Evolutionary conservation across 2,888 invertebrate species (phyloP), one percentile per base, ranked within the genome.

Genomic region (Caenorhabditis zanzibari): DNA sequence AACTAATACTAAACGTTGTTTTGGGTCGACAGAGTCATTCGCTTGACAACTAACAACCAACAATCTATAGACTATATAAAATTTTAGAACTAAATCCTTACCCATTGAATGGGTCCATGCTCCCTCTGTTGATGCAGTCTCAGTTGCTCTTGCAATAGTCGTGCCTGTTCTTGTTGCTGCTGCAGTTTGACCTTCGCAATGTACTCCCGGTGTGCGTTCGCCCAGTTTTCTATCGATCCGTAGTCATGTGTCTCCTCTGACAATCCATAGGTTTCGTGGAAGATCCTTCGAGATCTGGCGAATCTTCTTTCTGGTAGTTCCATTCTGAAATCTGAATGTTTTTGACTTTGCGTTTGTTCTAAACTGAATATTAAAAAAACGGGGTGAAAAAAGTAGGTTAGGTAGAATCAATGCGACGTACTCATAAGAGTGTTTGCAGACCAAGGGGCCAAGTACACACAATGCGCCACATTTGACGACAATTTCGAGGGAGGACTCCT

Each of bases 381-480:
- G 14, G 38, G 47, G 24, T 16, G 10, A 12, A 52, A 61, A n/a
- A 19, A 22, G 22, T 35, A 32, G 26, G n/a, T 19, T 22, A 54
- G 4, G 6, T 0, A 28, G 32, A 44, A 58, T 12, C 44, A 52
- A 52, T 28, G 68, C n/a, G 32, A 35, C 47, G 61, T 28, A 28
- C 12, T 1, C 35, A 41, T 9, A 19, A 19, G 2, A 9, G 24
- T 22, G 19, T 12, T 68, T 61, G 52, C 59, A 49, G 47, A 32
- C 41, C 1, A 10, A 52, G 1, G n/a, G 49, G 22, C 58, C 24
- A 47, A n/a, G 16, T 38, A 49, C 79, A 72, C 56, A 32, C 58
- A 71, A 72, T n/a, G n/a, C 71, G 64, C n/a, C 71, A 56, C 38
- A 79, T 14, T 16, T 56, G 16, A 79, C 79, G 79, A 79, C 79